Percentiles rank a stretch among this genome's conserved stretches.
These are phyloP conservation scores for Torymus texanus DNA, from an alignment of 2,888 invertebrate genomes.

Conservation along the genomic window DNA sequence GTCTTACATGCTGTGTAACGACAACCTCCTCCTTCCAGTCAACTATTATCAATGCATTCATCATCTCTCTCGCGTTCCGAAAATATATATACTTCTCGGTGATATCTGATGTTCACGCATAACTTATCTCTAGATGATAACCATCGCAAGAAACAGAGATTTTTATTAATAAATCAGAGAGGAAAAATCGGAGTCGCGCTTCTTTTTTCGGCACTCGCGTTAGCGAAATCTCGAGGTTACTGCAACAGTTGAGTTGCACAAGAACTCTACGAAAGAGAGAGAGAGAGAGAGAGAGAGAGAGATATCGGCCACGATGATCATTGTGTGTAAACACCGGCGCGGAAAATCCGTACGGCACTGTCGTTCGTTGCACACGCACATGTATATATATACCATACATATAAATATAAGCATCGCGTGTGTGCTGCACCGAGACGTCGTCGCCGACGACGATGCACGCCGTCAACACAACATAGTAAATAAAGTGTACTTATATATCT, in stretches of 20 bases:
- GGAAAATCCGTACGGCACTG: constrained; percentile 26
- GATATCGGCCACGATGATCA: background rate
- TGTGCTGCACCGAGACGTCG: background rate
- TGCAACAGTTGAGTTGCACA: too few relatives aligned
- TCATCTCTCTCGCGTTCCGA: too few relatives aligned
- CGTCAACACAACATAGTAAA: constrained; percentile 43
- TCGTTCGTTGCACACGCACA: background rate
- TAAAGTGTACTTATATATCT: constrained; percentile 12
- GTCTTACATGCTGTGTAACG: too few relatives aligned
- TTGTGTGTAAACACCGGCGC: background rate
- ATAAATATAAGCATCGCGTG: background rate
- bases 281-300: constrained; percentile 10
- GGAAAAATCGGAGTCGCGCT: too few relatives aligned
- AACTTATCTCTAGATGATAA: background rate
- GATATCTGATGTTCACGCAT: too few relatives aligned
- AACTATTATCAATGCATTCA: too few relatives aligned
- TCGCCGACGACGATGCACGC: background rate
- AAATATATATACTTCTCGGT: too few relatives aligned
- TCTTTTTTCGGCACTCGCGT: too few relatives aligned
- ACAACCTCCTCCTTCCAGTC: too few relatives aligned
- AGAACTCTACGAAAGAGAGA: background rate
- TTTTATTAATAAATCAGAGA: background rate
- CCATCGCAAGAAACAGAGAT: constrained; percentile 10
- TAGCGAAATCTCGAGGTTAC: too few relatives aligned
- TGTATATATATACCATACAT: too few relatives aligned